These are phyloP conservation scores for Macroramphosus scolopax DNA, from an alignment of 2,797 vertebrate genomes.

Conservation along the genomic window DNA sequence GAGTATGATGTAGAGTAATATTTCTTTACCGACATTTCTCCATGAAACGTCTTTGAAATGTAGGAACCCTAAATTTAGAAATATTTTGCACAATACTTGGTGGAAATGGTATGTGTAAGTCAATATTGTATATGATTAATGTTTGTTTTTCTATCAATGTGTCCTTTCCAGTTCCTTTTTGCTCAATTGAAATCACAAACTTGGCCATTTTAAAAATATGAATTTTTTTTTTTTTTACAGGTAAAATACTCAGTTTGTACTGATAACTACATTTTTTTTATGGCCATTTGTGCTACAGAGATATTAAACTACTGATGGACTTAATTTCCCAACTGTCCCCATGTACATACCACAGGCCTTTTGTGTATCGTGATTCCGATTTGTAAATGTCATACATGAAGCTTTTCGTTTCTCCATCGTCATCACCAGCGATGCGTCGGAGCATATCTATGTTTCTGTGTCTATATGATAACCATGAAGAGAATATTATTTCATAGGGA, in stretches of 20 bases:
- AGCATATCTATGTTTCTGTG: slow-evolving; percentile 45
- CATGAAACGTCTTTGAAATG: slow-evolving; percentile 23
- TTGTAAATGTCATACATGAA: slow-evolving; percentile 47
- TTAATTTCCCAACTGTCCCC: slow-evolving; percentile 30
- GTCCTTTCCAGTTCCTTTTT: slow-evolving; percentile 58
- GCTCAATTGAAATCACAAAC: slow-evolving; percentile 46
- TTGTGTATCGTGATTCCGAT: slow-evolving; percentile 57
- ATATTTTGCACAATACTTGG: slow-evolving; percentile 62
- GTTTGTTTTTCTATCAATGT: slow-evolving; percentile 58
- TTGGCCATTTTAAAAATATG: slow-evolving; percentile 29
- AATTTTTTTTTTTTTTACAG: slow-evolving; percentile 26
- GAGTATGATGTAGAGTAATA: neutral
- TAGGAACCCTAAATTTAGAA: slow-evolving; percentile 65
- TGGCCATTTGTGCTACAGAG: slow-evolving; percentile 43
- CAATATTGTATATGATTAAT: slow-evolving; percentile 67
- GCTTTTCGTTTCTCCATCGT: slow-evolving; percentile 7
- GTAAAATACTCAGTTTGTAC: slow-evolving; percentile 37
- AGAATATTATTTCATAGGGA: slow-evolving; percentile 56
- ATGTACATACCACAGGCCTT: slow-evolving; percentile 68
- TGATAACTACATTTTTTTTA: slow-evolving; percentile 11
- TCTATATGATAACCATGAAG: slow-evolving; percentile 44
- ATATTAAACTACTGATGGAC: slow-evolving; percentile 69
- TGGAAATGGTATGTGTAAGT: slow-evolving; percentile 63
- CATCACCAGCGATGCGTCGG: slow-evolving; percentile 32
- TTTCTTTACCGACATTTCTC: slow-evolving; percentile 12